Conservation (phyloP, 30 jellyfish, hydroid and myxozoan species). For the Aurelia sp. region DNA sequence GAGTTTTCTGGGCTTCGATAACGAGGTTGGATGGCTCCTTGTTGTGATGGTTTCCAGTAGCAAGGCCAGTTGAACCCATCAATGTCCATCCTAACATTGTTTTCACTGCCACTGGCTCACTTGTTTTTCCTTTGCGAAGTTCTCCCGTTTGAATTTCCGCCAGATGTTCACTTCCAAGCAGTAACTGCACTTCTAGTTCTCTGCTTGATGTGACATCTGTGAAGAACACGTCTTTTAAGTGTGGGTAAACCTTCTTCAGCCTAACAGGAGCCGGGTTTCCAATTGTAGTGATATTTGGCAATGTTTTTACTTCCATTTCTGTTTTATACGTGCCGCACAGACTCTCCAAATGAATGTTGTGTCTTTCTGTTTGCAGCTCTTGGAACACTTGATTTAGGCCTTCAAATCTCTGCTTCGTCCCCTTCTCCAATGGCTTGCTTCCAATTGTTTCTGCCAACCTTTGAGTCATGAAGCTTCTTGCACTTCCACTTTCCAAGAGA, state of each 20-base stretch:
- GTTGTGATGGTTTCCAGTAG: background rate
- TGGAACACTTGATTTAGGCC: slow-evolving; percentile 15
- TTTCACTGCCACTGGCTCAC: slow-evolving; percentile 7
- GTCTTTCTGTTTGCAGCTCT: slow-evolving; percentile 53
- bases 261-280: too few relatives aligned
- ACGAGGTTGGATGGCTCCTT: slow-evolving; percentile 41
- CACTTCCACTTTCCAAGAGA: too few relatives aligned
- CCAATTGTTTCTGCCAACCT: background rate
- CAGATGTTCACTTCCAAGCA: too few relatives aligned
- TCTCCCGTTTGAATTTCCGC: too few relatives aligned
- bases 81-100: slow-evolving; percentile 38
- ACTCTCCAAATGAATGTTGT: slow-evolving; percentile 13
- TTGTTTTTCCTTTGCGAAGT: slow-evolving; percentile 10
- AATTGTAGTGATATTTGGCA: slow-evolving; percentile 50
- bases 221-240: slow-evolving; percentile 1
- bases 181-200: too few relatives aligned
- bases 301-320: slow-evolving; percentile 18
- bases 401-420: too few relatives aligned
- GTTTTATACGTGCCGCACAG: slow-evolving; percentile 26
- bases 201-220: too few relatives aligned
- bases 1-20: slow-evolving; percentile 1
- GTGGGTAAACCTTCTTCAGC: too few relatives aligned
- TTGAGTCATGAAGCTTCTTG: background rate
- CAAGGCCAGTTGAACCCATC: slow-evolving; percentile 46
- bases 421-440: background rate